Evolutionary conservation across 2,113 vertebrate genomes (phyloP).

Genomic region (Syngnathoides biaculeatus): DNA sequence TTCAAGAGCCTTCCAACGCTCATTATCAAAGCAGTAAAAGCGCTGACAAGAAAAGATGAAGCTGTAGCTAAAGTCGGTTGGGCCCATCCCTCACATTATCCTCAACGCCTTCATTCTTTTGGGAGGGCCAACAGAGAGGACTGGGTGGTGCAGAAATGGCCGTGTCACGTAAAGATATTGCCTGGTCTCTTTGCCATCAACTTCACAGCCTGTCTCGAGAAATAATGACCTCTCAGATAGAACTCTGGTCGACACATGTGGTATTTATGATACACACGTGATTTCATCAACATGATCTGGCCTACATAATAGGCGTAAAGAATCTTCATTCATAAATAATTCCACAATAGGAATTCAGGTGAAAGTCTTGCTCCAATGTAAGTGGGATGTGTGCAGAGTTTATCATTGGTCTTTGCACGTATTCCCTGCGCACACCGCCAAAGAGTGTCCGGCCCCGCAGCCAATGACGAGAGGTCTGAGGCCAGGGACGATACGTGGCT

Average conservation of each 20-base stretch:
- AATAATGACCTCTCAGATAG: constrained; percentile 37
- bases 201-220: constrained; percentile 29
- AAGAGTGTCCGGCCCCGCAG: constrained; percentile 90
- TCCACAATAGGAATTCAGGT: not conserved
- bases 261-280: constrained; percentile 28
- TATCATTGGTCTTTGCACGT: constrained; percentile 6
- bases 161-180: constrained; percentile 21
- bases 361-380: constrained; percentile 11
- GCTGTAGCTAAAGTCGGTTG: constrained; percentile 15
- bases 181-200: constrained; percentile 36
- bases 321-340: constrained; percentile 6
- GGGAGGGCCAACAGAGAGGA: constrained; percentile 27
- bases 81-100: constrained; percentile 32
- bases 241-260: constrained; percentile 27
- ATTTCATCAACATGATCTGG: too few relatives aligned
- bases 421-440: constrained; percentile 73
- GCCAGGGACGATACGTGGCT: constrained; percentile 69
- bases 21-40: constrained; percentile 51
- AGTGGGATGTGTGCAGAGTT: constrained; percentile 17
- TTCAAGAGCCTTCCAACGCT: constrained; percentile 33
- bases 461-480: constrained; percentile 76
- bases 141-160: constrained; percentile 19
- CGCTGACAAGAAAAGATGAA: constrained; percentile 36
- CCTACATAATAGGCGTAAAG: too few relatives aligned
- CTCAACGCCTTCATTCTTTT: constrained; percentile 14